Percentiles rank a stretch among this genome's conserved stretches.
phyloP scores from a whole-genome alignment of 2,797 vertebrate genomes.

The Cacajao melanocephalus region DNA sequence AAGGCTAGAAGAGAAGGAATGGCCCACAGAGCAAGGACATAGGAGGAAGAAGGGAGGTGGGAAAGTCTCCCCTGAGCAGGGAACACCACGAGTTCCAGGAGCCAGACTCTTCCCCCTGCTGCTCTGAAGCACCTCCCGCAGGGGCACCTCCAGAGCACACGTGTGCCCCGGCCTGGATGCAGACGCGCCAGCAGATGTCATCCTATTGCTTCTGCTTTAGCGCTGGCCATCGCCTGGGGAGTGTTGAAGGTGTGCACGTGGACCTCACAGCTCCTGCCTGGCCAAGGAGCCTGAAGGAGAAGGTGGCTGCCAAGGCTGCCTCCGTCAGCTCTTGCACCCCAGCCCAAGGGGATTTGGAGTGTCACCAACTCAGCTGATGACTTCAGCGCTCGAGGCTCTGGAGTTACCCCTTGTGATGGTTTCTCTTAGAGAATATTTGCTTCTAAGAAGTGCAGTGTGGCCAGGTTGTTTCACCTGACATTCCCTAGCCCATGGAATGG shows the following conservation, averaged over 20 bases:
- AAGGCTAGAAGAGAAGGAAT: neutral
- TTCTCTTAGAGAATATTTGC: neutral
- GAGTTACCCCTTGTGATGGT: neutral
- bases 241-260: neutral
- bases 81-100: fast-evolving
- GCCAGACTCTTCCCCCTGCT: neutral
- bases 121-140: neutral
- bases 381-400: neutral
- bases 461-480: neutral
- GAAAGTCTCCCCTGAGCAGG: neutral
- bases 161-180: neutral
- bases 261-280: neutral
- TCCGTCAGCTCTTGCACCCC: neutral
- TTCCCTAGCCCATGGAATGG: fast-evolving
- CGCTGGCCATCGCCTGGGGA: slow-evolving; percentile 42
- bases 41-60: neutral
- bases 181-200: neutral
- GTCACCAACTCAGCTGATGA: neutral
- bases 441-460: fast-evolving
- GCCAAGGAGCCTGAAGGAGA: neutral
- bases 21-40: neutral
- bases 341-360: neutral
- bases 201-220: slow-evolving; percentile 64
- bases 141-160: neutral
- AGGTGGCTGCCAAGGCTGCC: neutral